Evolutionary conservation across 2,888 invertebrate genomes (phyloP).

Genomic region (Erannis defoliaria): DNA sequence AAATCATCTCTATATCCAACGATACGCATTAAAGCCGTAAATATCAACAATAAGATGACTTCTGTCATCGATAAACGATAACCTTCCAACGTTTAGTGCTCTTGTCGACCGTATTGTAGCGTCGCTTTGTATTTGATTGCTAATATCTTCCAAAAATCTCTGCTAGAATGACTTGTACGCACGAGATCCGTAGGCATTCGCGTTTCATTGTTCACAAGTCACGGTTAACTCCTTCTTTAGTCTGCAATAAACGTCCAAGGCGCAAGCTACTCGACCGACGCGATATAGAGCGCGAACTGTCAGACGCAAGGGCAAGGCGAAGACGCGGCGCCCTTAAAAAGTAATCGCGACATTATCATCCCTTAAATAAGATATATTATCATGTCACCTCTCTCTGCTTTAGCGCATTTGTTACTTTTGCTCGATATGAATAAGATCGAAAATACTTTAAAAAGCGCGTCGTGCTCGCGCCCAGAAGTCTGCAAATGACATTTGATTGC

Average conservation of each 20-base stretch:
- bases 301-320: background rate
- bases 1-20: slow-evolving; percentile 14
- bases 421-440: slow-evolving; percentile 40
- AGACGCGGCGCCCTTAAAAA: background rate
- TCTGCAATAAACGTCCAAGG: slow-evolving; percentile 41
- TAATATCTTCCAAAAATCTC: slow-evolving; percentile 34
- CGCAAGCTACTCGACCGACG: background rate
- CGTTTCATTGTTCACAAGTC: slow-evolving; percentile 53
- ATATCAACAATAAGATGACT: slow-evolving; percentile 34
- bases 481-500: slow-evolving; percentile 62
- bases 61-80: slow-evolving; percentile 37
- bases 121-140: slow-evolving; percentile 38
- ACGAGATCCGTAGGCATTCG: slow-evolving; percentile 31
- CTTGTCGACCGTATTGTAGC: slow-evolving; percentile 39
- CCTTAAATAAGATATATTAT: background rate
- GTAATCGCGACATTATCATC: background rate
- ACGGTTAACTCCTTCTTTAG: slow-evolving; percentile 44
- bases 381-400: too few relatives aligned
- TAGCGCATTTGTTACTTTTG: background rate
- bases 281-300: background rate
- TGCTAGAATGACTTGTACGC: slow-evolving; percentile 28
- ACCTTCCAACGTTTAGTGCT: slow-evolving; percentile 36
- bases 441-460: background rate
- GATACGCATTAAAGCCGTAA: slow-evolving; percentile 32
- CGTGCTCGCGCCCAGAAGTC: slow-evolving; percentile 48